Evolutionary conservation across 2,888 invertebrate species (phyloP).

Genomic region (Drosophila nr. medialis): DNA sequence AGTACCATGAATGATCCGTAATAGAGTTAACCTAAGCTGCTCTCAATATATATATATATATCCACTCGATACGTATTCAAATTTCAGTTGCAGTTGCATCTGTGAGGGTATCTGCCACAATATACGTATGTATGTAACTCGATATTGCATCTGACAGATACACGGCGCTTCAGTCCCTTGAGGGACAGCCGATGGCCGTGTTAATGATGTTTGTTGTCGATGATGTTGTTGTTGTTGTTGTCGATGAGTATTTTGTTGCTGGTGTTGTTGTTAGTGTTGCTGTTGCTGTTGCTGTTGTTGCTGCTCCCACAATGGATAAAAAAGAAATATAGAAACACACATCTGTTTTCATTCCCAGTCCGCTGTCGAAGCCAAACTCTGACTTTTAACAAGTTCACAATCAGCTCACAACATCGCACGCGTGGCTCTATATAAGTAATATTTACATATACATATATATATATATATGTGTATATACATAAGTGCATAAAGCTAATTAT

Average conservation of each 20-base stretch:
- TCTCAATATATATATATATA: slow-evolving; percentile 36
- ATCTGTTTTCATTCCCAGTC: slow-evolving; percentile 56
- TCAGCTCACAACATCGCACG: slow-evolving; percentile 41
- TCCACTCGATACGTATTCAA: slow-evolving; percentile 75
- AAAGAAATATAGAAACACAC: slow-evolving; percentile 23
- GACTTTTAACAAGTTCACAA: slow-evolving; percentile 54
- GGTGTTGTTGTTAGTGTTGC: neutral
- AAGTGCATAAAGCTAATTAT: slow-evolving; percentile 15
- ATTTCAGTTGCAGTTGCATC: slow-evolving; percentile 70
- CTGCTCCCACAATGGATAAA: neutral
- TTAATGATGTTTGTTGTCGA: slow-evolving; percentile 57
- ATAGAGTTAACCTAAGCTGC: slow-evolving; percentile 56
- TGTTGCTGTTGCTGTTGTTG: slow-evolving; percentile 3
- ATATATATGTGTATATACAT: neutral
- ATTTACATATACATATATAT: neutral
- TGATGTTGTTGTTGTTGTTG: slow-evolving; percentile 5
- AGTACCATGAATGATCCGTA: slow-evolving; percentile 42
- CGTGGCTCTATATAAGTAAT: slow-evolving; percentile 12
- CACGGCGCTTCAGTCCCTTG: slow-evolving; percentile 58
- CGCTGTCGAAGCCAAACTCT: neutral
- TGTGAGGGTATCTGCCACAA: slow-evolving; percentile 40
- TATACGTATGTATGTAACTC: slow-evolving; percentile 54
- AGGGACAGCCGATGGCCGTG: slow-evolving; percentile 52
- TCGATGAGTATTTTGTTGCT: neutral
- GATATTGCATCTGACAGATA: slow-evolving; percentile 78